phyloP scores from a whole-genome alignment of 2,888 invertebrate genomes.

The Agrochola lychnidis region DNA sequence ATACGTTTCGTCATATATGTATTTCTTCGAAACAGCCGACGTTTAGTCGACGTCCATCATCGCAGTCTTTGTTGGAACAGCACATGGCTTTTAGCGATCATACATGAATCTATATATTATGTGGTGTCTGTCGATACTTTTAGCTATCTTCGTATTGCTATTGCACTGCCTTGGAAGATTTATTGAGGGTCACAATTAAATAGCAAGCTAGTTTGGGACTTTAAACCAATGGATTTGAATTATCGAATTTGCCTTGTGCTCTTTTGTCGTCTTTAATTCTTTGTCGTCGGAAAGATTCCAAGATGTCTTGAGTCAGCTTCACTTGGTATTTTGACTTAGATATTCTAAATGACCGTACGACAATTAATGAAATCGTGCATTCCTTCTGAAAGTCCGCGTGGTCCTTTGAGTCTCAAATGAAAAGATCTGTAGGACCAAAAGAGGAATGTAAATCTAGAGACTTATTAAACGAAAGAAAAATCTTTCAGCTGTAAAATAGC shows the following conservation, averaged over 20 bases:
- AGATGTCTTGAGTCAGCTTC: background rate
- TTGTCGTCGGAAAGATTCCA: background rate
- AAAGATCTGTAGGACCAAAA: background rate
- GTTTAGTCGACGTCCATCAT: conserved; percentile 39
- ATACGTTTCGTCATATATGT: conserved; percentile 31
- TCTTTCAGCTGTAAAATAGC: background rate
- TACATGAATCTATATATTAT: conserved; percentile 5
- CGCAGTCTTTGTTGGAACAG: conserved; percentile 45
- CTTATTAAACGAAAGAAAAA: background rate
- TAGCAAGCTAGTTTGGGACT: no score
- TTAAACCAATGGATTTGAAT: background rate
- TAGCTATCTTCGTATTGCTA: conserved; percentile 10
- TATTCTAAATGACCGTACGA: background rate
- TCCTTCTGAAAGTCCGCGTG: background rate
- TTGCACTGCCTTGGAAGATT: conserved; percentile 7
- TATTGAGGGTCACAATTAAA: background rate
- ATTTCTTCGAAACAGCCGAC: conserved; percentile 34
- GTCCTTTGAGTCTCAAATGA: background rate
- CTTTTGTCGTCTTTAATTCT: background rate
- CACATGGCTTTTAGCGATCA: conserved; percentile 46
- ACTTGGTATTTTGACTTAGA: background rate
- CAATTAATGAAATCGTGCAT: background rate
- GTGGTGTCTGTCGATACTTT: conserved; percentile 19
- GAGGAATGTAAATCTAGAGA: background rate
- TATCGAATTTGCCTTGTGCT: background rate